A percentile compares a stretch with the other conserved stretches of the same genome.
Conservation (phyloP, 2,113 vertebrate species). For the Amphiprion percula region DNA sequence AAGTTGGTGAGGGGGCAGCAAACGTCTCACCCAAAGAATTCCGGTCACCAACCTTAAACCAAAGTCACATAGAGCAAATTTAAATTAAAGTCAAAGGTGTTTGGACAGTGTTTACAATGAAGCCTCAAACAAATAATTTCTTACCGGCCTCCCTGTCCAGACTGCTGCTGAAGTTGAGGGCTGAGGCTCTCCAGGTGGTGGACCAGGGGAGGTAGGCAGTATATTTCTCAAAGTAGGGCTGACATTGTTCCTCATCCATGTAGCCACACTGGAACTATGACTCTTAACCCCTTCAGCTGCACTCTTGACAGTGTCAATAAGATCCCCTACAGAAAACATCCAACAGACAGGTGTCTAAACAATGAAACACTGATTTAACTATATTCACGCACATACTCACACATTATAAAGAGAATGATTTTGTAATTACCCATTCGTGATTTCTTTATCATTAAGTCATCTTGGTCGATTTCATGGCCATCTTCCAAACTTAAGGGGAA, state of each 20-base stretch:
- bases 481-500: slow-evolving; percentile 80
- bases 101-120: not conserved
- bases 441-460: slow-evolving; percentile 78
- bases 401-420: not conserved
- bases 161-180: slow-evolving; percentile 66
- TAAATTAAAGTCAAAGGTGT: not conserved
- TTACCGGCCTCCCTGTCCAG: slow-evolving; percentile 69
- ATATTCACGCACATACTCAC: not conserved
- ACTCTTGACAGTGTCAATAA: slow-evolving; percentile 81
- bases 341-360: not conserved
- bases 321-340: slow-evolving; percentile 70
- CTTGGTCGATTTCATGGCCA: slow-evolving; percentile 64
- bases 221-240: slow-evolving; percentile 77
- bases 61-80: slow-evolving; percentile 1
- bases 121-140: not conserved
- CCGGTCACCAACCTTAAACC: slow-evolving; percentile 78
- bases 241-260: slow-evolving; percentile 82
- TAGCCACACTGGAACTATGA: slow-evolving; percentile 78
- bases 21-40: slow-evolving; percentile 80
- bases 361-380: not conserved
- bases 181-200: slow-evolving; percentile 36
- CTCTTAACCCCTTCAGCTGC: slow-evolving; percentile 83
- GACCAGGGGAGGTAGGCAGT: slow-evolving; percentile 69
- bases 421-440: slow-evolving; percentile 83
- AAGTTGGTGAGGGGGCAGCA: slow-evolving; percentile 82